Conservation (phyloP, 2,797 vertebrate genomes). For the Numenius phaeopus region DNA sequence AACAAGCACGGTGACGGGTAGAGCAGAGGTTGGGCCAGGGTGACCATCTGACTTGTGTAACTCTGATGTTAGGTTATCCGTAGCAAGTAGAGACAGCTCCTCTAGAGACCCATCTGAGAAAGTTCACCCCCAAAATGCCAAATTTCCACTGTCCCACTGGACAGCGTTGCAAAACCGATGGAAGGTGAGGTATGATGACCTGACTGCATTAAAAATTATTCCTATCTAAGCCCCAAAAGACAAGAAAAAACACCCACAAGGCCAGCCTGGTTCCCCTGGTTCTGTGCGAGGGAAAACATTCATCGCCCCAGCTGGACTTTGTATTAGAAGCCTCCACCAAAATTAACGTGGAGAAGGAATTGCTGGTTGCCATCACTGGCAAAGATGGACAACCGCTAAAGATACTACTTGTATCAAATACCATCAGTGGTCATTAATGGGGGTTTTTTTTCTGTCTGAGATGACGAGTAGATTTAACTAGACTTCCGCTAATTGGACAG, state of each 20-base stretch:
- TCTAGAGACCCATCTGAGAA: neutral
- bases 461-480: slow-evolving; percentile 5
- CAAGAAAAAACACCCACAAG: neutral
- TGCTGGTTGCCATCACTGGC: neutral
- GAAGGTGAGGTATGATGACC: neutral
- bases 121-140: neutral
- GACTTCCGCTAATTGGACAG: neutral
- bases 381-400: neutral
- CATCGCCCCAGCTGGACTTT: neutral
- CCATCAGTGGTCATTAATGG: neutral
- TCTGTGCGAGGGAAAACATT: neutral
- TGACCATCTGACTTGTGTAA: neutral
- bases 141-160: neutral
- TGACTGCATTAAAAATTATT: neutral
- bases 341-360: neutral
- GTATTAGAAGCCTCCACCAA: neutral
- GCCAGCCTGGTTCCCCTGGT: neutral
- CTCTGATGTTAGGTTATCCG: neutral
- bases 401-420: neutral
- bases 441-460: neutral
- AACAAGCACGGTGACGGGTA: accelerated
- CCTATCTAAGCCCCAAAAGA: neutral
- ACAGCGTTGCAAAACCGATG: neutral
- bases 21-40: neutral
- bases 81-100: neutral